These are phyloP conservation scores for Drosophila malerkotliana DNA, from an alignment of 1,140 invertebrate genomes.

Conservation along the genomic window DNA sequence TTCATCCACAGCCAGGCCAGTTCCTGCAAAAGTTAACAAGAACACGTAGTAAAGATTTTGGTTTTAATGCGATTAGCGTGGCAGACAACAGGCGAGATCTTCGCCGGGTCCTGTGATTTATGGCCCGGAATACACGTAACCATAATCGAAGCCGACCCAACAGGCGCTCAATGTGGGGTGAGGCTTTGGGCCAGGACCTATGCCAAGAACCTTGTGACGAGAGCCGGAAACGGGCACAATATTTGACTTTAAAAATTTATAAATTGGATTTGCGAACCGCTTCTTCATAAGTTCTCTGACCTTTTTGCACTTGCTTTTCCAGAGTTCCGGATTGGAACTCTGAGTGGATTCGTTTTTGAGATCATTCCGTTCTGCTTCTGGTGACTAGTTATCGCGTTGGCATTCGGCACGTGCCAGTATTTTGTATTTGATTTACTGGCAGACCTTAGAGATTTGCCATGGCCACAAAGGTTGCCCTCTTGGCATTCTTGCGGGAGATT, in stretches of 20 bases:
- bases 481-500: slow-evolving; percentile 14
- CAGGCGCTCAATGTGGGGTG: slow-evolving; percentile 2
- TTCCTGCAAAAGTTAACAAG: slow-evolving; percentile 67
- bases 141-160: slow-evolving; percentile 55
- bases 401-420: slow-evolving; percentile 63
- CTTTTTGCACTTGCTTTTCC: slow-evolving; percentile 43
- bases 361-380: background rate
- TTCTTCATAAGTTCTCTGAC: slow-evolving; percentile 70
- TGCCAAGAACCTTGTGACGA: slow-evolving; percentile 4
- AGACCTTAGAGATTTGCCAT: slow-evolving; percentile 47
- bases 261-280: slow-evolving; percentile 76
- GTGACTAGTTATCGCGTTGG: slow-evolving; percentile 38
- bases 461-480: slow-evolving; percentile 4
- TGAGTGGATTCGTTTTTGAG: slow-evolving; percentile 4
- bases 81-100: slow-evolving; percentile 48
- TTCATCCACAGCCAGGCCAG: slow-evolving; percentile 9
- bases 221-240: slow-evolving; percentile 24
- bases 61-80: slow-evolving; percentile 77
- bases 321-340: background rate
- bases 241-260: slow-evolving; percentile 75
- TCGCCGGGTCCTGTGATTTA: slow-evolving; percentile 61
- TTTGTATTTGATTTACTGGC: slow-evolving; percentile 79
- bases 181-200: background rate
- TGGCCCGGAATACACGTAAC: slow-evolving; percentile 55
- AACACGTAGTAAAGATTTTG: slow-evolving; percentile 77